Base-by-base conservation (phyloP, 2,888 invertebrate genomes). In the Platycheirus rosarum region DNA sequence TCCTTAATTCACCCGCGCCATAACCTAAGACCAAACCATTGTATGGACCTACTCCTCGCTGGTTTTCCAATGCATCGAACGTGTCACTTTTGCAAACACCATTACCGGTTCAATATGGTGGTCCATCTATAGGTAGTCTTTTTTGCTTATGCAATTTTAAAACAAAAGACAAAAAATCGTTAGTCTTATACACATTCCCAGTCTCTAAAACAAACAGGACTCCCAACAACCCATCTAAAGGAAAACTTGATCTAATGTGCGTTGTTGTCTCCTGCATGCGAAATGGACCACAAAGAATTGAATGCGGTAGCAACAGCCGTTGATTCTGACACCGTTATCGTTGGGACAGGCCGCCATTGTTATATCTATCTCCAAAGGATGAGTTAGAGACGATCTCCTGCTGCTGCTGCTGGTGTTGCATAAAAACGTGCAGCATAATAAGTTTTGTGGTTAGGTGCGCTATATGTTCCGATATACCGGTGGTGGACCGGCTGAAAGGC, bases 231-330 rank as follows among this genome's bases (percentile, higher is more conserved):
- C 44, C 35, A 53, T 74, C 74, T 53, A 68, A 37, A 66, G 46
- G 5, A 69, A 55, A 74, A 69, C 62, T 76, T 71, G 76, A 53
- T 77, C 80, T 71, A 82, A 76, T 71, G 71, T 82, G 80, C 80
- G 66, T 71, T 73, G 68, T 76, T 75, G 76, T 76, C 76, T 73
- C 68, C 62, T 73, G 71, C 77, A 63, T 60, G 71, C 77, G 71
- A 77, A 76, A 82, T 76, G 48, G 80, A 77, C 80, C 80, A 71
- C 76, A 65, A 76, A 62, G 70, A 53, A 76, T 70, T 80, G 70
- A 80, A 76, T 76, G 75, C 76, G 65, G 70, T 57, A 57, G 44
- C 68, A 63, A 44, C 53, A 62, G 55, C 66, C 71, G 77, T 76
- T 80, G 76, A 20, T 60, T 37, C 66, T 71, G 70, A 66, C 80